Evolutionary conservation across 2,888 invertebrate species (phyloP), one percentile per base, ranked within the genome.

Genomic region (Lasioglossum pauxillum): DNA sequence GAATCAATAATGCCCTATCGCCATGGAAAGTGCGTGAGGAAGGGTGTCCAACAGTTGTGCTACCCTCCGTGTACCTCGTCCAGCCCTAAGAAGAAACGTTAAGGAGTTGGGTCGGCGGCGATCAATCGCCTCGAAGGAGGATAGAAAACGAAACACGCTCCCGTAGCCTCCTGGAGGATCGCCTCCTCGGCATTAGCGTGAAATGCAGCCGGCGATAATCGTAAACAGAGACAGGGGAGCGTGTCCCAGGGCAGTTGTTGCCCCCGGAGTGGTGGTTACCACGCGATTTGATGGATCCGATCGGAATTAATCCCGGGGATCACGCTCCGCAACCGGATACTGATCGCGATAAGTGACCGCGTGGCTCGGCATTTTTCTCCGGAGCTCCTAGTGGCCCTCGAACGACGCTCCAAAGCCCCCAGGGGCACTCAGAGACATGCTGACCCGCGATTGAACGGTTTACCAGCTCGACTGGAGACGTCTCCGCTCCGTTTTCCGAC

Each of bases 241-340:
- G 84, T 84, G 81, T 79, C 72, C 81, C 49, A 38, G 35, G 75
- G 72, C 72, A 44, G 84, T 79, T 85, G 82, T 82, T 87, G 73
- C 60, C 72, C 60, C 38, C 57, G 35, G 67, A 89, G 82, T 82
- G 86, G 75, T 57, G 35, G 60, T 86, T 88, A 85, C 81, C 89
- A 90, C 90, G 90, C 90, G 87, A 90, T 82, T 88, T 85, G 80
- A 90, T 84, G 82, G 81, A 87, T 79, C 81, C 82, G 46, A 84
- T 82, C 81, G 74, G 75, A 78, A 86, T 82, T 71, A 83, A 88
- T 80, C 44, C 31, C 19, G 73, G 31, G 35, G 71, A 82, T 44
- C 46, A 57, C 72, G 64, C 71, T 49, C 60, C 67, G n/a, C 64
- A 53, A 75, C 38, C 53, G 41, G 19, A 71, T 49, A 38, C 82